A percentile compares a stretch with the other conserved stretches of the same genome.
Evolutionary conservation across 2,888 invertebrate species (phyloP).

Genomic region (Orthosia gracilis): DNA sequence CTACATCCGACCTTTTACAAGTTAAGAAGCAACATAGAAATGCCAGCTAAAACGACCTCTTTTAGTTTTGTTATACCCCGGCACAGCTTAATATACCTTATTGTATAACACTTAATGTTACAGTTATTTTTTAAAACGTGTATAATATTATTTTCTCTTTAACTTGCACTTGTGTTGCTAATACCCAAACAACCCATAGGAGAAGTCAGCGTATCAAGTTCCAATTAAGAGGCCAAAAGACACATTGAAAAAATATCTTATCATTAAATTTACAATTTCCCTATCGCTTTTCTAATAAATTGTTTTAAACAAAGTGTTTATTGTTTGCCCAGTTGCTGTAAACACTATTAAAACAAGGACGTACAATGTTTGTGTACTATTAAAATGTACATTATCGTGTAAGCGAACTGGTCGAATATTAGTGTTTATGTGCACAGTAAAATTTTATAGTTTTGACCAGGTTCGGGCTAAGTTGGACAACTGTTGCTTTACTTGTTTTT

Average conservation of each 20-base stretch:
- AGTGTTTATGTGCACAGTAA: slow-evolving; percentile 35
- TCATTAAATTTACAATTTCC: background rate
- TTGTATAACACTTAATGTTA: background rate
- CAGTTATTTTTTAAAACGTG: background rate
- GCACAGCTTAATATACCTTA: no score
- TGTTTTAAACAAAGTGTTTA: background rate
- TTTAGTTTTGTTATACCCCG: no score
- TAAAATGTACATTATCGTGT: slow-evolving; percentile 29
- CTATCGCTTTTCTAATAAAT: background rate
- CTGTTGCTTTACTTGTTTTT: slow-evolving; percentile 35
- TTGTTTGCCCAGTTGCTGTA: slow-evolving; percentile 17
- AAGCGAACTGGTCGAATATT: slow-evolving; percentile 34
- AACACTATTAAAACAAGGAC: slow-evolving; percentile 43
- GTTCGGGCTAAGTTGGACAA: slow-evolving; percentile 22
- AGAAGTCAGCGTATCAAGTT: slow-evolving; percentile 6
- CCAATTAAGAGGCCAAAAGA: background rate
- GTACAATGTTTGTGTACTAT: slow-evolving; percentile 30
- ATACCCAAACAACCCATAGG: background rate
- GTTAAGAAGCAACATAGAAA: background rate
- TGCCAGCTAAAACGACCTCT: background rate
- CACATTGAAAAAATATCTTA: background rate
- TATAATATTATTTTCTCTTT: background rate
- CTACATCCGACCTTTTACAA: background rate
- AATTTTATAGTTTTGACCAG: slow-evolving; percentile 29
- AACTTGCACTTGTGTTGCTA: background rate